Conservation (phyloP, 2,797 vertebrate species). For the Harpagifer antarcticus region DNA sequence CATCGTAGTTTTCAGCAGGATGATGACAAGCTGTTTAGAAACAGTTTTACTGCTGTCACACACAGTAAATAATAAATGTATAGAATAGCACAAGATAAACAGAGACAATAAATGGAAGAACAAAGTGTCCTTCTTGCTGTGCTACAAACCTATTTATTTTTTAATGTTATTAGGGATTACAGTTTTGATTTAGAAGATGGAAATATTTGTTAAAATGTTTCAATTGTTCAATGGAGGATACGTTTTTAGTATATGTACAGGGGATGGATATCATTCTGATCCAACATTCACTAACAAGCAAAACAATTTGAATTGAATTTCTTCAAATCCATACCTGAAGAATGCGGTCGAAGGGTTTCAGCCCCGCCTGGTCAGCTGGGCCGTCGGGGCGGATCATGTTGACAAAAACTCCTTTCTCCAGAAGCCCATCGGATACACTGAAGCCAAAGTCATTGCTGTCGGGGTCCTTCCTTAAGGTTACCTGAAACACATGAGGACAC, state of each 20-base stretch:
- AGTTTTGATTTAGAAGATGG: not conserved
- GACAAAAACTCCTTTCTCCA: conserved; percentile 96
- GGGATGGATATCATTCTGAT: not conserved
- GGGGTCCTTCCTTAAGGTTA: conserved; percentile 89
- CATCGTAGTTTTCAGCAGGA: not conserved
- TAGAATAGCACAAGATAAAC: not conserved
- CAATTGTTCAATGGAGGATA: no score
- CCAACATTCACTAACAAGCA: not conserved
- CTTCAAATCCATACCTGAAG: conserved; percentile 88
- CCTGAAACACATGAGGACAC: conserved; percentile 75
- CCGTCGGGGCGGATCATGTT: conserved; percentile 96
- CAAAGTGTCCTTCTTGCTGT: not conserved
- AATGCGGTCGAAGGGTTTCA: conserved; percentile 93
- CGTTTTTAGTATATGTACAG: not conserved
- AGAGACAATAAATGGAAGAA: not conserved
- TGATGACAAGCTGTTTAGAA: not conserved
- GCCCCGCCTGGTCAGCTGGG: conserved; percentile 92
- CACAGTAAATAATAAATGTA: not conserved
- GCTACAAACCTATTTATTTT: not conserved
- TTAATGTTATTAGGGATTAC: not conserved
- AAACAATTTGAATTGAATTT: not conserved
- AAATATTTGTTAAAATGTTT: no score
- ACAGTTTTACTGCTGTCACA: not conserved
- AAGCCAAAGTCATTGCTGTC: conserved; percentile 94
- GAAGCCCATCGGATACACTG: conserved; percentile 94